A percentile compares a stretch with the other conserved stretches of the same genome.
phyloP scores from a whole-genome alignment of 2,888 invertebrate genomes.

The Gymnosoma rotundatum region DNA sequence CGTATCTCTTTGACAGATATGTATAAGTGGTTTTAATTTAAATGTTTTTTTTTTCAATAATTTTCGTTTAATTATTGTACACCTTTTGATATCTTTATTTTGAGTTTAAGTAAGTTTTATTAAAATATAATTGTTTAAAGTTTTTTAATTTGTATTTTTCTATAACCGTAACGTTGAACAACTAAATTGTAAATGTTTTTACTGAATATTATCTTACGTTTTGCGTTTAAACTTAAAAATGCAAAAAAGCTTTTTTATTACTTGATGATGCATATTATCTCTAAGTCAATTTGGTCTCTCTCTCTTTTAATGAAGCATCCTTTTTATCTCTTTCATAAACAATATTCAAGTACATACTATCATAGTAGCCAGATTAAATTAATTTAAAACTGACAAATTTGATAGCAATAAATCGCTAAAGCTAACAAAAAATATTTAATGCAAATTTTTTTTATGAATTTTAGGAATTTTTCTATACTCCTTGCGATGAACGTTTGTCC shows the following conservation, averaged over 20 bases:
- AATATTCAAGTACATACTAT: neutral
- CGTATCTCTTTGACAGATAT: too few relatives aligned
- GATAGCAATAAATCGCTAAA: too few relatives aligned
- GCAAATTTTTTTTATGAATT: too few relatives aligned
- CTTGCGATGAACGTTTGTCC: too few relatives aligned
- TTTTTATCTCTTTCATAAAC: slow-evolving; percentile 9
- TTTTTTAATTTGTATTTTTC: slow-evolving; percentile 45
- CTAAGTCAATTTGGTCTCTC: neutral
- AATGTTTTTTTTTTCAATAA: neutral
- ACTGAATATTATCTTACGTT: slow-evolving; percentile 51
- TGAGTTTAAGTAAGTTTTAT: neutral
- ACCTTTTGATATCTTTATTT: slow-evolving; percentile 15
- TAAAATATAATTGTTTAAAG: neutral
- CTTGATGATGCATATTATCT: slow-evolving; percentile 21
- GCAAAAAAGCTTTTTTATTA: slow-evolving; percentile 50
- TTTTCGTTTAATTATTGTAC: slow-evolving; percentile 25
- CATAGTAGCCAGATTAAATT: neutral
- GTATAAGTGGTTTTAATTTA: too few relatives aligned
- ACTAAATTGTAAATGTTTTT: slow-evolving; percentile 73
- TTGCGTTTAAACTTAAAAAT: slow-evolving; percentile 44
- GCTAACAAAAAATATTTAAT: too few relatives aligned
- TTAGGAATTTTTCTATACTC: too few relatives aligned
- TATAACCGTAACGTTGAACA: slow-evolving; percentile 72
- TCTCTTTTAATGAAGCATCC: slow-evolving; percentile 21
- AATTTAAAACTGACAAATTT: too few relatives aligned